Conservation (phyloP, 2,797 vertebrate genomes). For the Onychomys torridus region DNA sequence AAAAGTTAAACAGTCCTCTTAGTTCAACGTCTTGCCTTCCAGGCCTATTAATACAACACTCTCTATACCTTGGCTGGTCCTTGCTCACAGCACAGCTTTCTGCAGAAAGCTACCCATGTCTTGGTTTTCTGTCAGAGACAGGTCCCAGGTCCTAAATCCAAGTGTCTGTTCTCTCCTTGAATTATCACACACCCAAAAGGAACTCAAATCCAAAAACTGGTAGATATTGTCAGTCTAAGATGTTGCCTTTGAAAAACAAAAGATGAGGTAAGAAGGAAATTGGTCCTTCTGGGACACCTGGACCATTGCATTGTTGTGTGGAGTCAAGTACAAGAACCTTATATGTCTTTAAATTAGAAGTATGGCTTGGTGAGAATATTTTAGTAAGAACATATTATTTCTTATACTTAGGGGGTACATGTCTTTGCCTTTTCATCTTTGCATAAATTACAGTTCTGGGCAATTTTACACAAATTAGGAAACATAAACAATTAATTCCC, state of each 20-base stretch:
- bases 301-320: not conserved
- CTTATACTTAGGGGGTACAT: constrained; percentile 2
- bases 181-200: not conserved
- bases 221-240: rapidly evolving
- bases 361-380: constrained; percentile 43
- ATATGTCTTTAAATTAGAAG: constrained; percentile 63
- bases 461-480: constrained; percentile 52
- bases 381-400: constrained; percentile 60
- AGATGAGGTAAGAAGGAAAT: constrained; percentile 31
- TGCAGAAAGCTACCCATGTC: not conserved
- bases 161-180: not conserved
- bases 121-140: not conserved
- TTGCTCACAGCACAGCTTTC: not conserved
- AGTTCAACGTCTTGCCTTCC: not conserved
- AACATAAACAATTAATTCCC: not conserved
- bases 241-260: constrained; percentile 67
- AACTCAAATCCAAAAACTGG: constrained; percentile 61
- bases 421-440: constrained; percentile 35
- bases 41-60: not conserved
- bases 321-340: constrained; percentile 54
- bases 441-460: not conserved
- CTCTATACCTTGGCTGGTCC: not conserved
- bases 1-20: not conserved
- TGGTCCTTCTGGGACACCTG: constrained; percentile 44
- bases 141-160: too few species aligned